These are phyloP conservation scores for Drosophila multiciliata DNA, from an alignment of 2,888 invertebrate species.

Conservation along the genomic window DNA sequence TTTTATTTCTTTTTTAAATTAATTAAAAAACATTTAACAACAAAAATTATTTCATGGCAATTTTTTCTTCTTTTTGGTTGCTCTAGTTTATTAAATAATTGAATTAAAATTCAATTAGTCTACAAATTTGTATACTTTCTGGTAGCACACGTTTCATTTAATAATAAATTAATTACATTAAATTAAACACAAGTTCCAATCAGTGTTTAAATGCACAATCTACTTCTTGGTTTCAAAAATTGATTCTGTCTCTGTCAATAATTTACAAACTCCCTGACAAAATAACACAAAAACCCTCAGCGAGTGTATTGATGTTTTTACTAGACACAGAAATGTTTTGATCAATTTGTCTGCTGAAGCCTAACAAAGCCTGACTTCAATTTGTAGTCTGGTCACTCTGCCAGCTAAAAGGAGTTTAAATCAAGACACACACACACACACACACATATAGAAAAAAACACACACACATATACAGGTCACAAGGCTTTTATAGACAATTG, in stretches of 20 bases:
- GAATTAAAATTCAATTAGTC: background rate
- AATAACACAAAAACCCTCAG: background rate
- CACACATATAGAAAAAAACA: conserved; percentile 1
- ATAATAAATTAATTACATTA: background rate
- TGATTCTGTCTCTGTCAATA: background rate
- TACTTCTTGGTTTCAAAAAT: background rate
- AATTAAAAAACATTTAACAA: too few relatives aligned
- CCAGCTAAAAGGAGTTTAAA: conserved; percentile 41
- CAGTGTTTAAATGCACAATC: background rate
- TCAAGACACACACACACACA: conserved; percentile 18
- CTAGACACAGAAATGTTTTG: background rate
- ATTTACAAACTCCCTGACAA: background rate
- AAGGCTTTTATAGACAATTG: conserved; percentile 38
- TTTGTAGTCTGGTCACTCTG: conserved; percentile 45
- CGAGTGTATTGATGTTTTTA: background rate
- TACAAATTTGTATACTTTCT: background rate
- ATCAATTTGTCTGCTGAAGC: conserved; percentile 7
- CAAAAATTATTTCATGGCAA: too few relatives aligned
- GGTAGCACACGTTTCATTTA: background rate
- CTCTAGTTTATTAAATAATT: too few relatives aligned
- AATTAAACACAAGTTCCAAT: background rate
- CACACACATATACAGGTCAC: conserved; percentile 29
- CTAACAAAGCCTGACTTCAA: conserved; percentile 8
- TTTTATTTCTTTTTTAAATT: too few relatives aligned
- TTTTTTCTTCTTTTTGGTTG: too few relatives aligned